Conservation (phyloP, 2,113 vertebrate genomes). For the Cricetomys ansorgei region DNA sequence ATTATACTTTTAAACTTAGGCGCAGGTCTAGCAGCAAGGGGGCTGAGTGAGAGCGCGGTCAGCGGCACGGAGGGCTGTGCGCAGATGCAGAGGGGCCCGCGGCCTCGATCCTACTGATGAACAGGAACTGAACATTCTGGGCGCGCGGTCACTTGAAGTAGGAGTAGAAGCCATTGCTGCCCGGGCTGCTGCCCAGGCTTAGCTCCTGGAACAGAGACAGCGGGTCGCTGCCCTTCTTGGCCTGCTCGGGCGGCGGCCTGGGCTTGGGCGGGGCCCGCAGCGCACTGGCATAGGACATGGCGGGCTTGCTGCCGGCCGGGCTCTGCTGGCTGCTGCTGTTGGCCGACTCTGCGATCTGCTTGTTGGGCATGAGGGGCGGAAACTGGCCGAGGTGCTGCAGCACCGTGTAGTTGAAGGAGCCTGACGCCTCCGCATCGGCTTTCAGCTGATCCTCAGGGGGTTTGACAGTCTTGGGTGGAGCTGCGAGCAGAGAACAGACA, state of each 20-base stretch:
- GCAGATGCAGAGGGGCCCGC: conserved; percentile 87
- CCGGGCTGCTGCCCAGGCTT: conserved; percentile 98
- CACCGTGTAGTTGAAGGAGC: conserved; percentile 92
- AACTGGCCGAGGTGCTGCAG: conserved; percentile 99
- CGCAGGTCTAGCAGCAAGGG: conserved; percentile 91
- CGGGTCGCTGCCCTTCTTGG: conserved; percentile 98
- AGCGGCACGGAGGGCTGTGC: conserved; percentile 87
- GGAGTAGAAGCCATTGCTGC: conserved; percentile 99
- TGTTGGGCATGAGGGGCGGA: conserved; percentile 97
- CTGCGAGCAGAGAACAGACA: conserved; percentile 82
- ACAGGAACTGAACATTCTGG: conserved; percentile 90
- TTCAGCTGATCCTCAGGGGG: conserved; percentile 93
- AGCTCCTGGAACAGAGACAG: conserved; percentile 98
- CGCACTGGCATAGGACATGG: conserved; percentile 99
- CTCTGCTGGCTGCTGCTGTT: conserved; percentile 85
- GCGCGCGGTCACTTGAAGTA: conserved; percentile 98
- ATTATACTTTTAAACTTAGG: conserved; percentile 89
- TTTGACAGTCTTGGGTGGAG: conserved; percentile 91
- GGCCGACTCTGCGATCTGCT: conserved; percentile 92
- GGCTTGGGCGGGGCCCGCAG: conserved; percentile 97
- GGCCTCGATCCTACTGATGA: conserved; percentile 90
- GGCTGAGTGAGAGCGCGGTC: conserved; percentile 88
- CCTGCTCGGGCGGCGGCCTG: conserved; percentile 95
- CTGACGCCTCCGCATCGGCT: conserved; percentile 89
- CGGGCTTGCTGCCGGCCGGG: conserved; percentile 89